Base-by-base conservation (phyloP, 2,113 vertebrate species). In the Microcebus ravelobensis region DNA sequence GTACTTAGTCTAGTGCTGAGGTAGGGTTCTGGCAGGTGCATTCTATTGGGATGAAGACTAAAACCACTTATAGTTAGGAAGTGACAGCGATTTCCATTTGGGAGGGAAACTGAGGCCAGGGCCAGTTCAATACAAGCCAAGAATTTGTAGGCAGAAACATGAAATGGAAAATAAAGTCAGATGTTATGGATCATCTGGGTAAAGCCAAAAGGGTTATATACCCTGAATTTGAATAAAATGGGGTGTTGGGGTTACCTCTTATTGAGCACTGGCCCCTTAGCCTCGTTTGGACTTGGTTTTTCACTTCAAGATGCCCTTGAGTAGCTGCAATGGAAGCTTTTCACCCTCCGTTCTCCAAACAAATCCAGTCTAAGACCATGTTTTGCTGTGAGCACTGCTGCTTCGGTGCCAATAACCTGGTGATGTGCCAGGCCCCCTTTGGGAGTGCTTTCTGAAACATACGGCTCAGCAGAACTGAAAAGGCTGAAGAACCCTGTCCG, bases 381-480 rank as follows among this genome's bases (percentile, higher is more conserved):
- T 89, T 93, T 95, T 96, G n/a, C 67, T 95, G 36, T 81, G 77
- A 82, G 11, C 76, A 52, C 65, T 76, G 17, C 29, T 80, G 21
- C 48, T 83, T 85, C 61, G 1, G 73, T 89, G 94, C 80, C 87
- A 96, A 36, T 21, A 73, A 36, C 48, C 12, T 91, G 86, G 55
- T 83, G 73, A 42, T 95, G 79, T 91, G 87, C 92, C 80, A 73
- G 31, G 39, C 82, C 31, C 67, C 48, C 52, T 93, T n/a, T 89
- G 68, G 42, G n/a, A 68, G 89, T 36, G 71, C 25, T 95, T 97
- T 96, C 90, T 96, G 73, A 96, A 84, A 85, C 57, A 71, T 67
- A 68, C 34, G 81, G 48, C 36, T 95, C n/a, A 89, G 86, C n/a
- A 83, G 73, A 91, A 52, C 67, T 96, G 87, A 89, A 91, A 90